Percentiles rank a stretch among this genome's conserved stretches.
phyloP scores from a whole-genome alignment of 2,797 vertebrate genomes.

The Bradypus variegatus region DNA sequence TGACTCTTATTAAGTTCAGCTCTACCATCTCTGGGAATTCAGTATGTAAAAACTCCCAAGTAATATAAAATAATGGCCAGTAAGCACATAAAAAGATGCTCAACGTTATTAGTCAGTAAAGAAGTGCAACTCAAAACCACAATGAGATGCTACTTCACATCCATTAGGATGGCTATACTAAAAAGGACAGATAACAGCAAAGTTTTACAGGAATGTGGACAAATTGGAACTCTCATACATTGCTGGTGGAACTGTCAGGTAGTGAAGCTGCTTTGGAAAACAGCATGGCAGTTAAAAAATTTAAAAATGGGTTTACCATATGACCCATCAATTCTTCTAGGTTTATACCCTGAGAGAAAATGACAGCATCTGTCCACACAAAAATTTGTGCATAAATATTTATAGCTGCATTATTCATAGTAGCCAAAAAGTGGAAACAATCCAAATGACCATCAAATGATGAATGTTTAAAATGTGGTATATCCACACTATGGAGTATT shows the following conservation, averaged over 20 bases:
- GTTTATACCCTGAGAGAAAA: background rate
- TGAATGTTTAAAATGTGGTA: background rate
- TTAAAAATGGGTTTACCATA: background rate
- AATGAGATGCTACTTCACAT: background rate
- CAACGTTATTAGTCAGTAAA: background rate
- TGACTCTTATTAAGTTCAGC: background rate
- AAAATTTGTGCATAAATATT: background rate
- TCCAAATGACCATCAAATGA: background rate
- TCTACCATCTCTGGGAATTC: background rate
- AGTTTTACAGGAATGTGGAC: background rate
- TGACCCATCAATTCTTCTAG: background rate
- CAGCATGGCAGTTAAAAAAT: background rate
- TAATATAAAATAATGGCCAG: background rate
- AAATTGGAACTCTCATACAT: background rate
- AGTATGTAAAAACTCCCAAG: background rate
- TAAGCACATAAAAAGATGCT: background rate
- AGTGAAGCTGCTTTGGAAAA: background rate
- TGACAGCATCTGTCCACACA: background rate
- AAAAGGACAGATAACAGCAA: background rate
- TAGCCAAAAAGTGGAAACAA: background rate
- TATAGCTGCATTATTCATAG: background rate
- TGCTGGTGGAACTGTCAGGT: background rate
- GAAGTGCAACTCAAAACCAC: background rate
- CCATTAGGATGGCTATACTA: background rate
- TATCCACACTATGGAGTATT: background rate